Percentiles rank a stretch among this genome's conserved stretches.
These are phyloP conservation scores for Pipistrellus kuhlii DNA, from an alignment of 2,797 vertebrate genomes.

Conservation along the genomic window DNA sequence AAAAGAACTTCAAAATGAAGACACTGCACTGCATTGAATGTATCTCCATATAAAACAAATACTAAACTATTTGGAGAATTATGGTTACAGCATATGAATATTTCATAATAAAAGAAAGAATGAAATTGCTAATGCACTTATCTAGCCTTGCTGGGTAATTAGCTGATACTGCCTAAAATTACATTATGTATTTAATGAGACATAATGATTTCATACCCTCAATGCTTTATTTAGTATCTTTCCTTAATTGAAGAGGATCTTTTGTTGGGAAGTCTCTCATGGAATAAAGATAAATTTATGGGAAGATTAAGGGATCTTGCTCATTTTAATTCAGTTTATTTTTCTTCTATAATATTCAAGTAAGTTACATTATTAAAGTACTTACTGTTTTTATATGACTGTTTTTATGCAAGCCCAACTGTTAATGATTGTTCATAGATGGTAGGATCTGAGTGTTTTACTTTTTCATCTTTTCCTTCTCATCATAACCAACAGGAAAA, in stretches of 20 bases:
- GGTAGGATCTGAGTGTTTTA: background rate
- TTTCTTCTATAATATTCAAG: slow-evolving; percentile 45
- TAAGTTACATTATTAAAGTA: slow-evolving; percentile 16
- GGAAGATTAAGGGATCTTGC: slow-evolving; percentile 30
- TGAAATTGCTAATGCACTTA: slow-evolving; percentile 28
- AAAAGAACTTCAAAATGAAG: background rate
- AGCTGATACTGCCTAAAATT: slow-evolving; percentile 15
- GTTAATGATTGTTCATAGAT: background rate
- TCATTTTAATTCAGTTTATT: slow-evolving; percentile 29
- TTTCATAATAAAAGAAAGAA: slow-evolving; percentile 33
- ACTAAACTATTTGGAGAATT: background rate
- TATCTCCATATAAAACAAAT: background rate
- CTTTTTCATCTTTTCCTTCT: background rate
- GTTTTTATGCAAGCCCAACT: background rate
- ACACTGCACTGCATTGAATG: background rate
- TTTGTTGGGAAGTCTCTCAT: slow-evolving; percentile 49
- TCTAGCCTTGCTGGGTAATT: slow-evolving; percentile 37
- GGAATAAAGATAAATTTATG: slow-evolving; percentile 19
- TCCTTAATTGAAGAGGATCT: slow-evolving; percentile 43
- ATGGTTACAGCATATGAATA: slow-evolving; percentile 32
- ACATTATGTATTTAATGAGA: slow-evolving; percentile 35
- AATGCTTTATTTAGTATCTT: slow-evolving; percentile 38
- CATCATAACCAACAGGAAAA: background rate
- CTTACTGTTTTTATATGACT: background rate
- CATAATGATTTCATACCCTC: slow-evolving; percentile 29